Evolutionary conservation across 53 echinoderm and acorn worm genomes (phyloP), one percentile per base, ranked within the genome.

Genomic region (Astropecten irregularis): DNA sequence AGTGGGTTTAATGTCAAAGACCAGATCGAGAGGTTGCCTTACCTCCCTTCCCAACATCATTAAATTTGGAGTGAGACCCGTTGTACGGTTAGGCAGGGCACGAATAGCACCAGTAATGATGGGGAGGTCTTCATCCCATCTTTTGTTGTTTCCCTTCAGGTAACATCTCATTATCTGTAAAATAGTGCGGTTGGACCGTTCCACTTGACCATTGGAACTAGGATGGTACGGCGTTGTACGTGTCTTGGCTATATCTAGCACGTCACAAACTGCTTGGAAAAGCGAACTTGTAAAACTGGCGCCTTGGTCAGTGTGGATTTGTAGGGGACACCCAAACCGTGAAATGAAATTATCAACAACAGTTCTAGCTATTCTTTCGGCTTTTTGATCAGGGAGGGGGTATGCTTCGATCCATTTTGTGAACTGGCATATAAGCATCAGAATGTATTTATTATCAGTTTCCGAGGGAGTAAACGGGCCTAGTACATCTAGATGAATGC

Each of bases 81-180:
- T n/a, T n/a, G n/a, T n/a, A n/a, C n/a, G n/a, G n/a, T n/a, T n/a
- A 32, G 51, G 30, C 32, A 51, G 49, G 33, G 66, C 50, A 10
- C 85, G 68, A 31, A 84, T 90, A 6, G 90, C 93, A 9, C 65
- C 66, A 23, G 90, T 90, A 3, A 88, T 36, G 7, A 93, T 53
- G 9, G 90, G 82, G 9, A 93, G 66, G 65, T 93, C 73, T 4
- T 47, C 20, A 58, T 93, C 90, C 93, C 93, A 93, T 20, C 81
- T 68, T 34, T 49, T 18, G 21, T 84, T 35, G 28, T 86, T 60
- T 11, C 77, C 64, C 19, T 91, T 89, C 10, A 89, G 84, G 63
- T 83, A 91, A 11, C 64, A 48, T 9, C 36, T 36, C 25, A 76
- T 86, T 59, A 91, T 88, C 13, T 76, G 77, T 5, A 84, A 76